Conservation (phyloP, 1,140 invertebrate genomes). For the Drosophila nigrodunni region DNA sequence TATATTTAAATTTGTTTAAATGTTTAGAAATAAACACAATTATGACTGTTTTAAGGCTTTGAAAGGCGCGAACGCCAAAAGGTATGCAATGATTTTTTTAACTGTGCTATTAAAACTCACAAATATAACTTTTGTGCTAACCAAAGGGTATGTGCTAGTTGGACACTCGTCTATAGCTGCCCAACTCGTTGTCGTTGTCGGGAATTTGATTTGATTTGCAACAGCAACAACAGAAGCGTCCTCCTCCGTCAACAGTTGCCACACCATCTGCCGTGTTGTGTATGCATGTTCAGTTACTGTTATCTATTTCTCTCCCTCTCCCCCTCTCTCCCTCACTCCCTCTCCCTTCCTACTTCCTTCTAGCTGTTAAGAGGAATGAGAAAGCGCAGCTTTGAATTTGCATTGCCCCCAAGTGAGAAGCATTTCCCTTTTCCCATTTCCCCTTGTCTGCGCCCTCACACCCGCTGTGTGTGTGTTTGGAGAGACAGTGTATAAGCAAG, state of each 20-base stretch:
- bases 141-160: constrained; percentile 3
- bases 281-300: constrained; percentile 20
- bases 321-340: no score
- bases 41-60: no score
- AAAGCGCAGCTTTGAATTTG: constrained; percentile 51
- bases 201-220: constrained; percentile 76
- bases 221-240: constrained; percentile 32
- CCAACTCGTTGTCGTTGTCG: constrained; percentile 57
- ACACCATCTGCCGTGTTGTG: constrained; percentile 35
- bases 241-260: constrained; percentile 50
- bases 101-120: no score
- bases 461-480: not conserved
- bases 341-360: not conserved
- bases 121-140: not conserved
- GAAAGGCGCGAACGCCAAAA: no score
- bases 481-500: constrained; percentile 8
- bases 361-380: constrained; percentile 51
- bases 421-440: constrained; percentile 8
- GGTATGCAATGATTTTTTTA: no score
- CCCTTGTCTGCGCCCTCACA: not conserved
- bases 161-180: not conserved
- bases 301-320: not conserved
- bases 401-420: constrained; percentile 49
- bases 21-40: no score
- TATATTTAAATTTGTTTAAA: no score